Base-by-base conservation (phyloP, 1,140 invertebrate species). In the Oppia nitens region DNA sequence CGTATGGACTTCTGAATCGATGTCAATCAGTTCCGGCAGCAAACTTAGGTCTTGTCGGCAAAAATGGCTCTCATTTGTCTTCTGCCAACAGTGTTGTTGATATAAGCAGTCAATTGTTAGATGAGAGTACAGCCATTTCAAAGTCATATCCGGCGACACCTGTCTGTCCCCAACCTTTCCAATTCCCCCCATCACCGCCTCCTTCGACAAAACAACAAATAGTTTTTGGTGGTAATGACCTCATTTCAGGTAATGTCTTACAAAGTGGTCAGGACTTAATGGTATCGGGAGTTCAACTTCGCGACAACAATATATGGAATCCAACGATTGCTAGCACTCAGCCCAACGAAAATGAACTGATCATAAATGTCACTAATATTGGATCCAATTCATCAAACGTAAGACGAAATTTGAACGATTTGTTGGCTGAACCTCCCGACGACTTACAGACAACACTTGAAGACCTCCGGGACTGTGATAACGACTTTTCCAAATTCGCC, bases 21-120 rank as follows among this genome's bases (percentile, higher is more conserved):
- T 84, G 82, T 2, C 83, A 84, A 65, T 85, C 83, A 0, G 83
- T 84, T 24, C 83, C 83, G 0, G 68, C 84, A n/a, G 17, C 32
- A 60, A 28, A 40, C 17, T 9, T 40, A 40, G 17, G 32, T 40
- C 6, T 40, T 51, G 49, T 6, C 49, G n/a, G 27, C 49, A 51
- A 51, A 23, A 51, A 20, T 51, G 49, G 49, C n/a, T 17, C 6
- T 14, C 49, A 51, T 4, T 24, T 27, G 25, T 3, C n/a, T 24
- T 3, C 6, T 2, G 24, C 49, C 12, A 25, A 51, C 25, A 25
- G 49, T 51, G n/a, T 4, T 51, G 47, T 9, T 47, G 49, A 51
- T 51, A 12, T 23, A 51, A 14, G 49, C 6, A 27, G 17, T 24
- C 4, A 14, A 9, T n/a, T 24, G 17, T n/a, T 27, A 6, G 49